These are phyloP conservation scores for Misgurnus anguillicaudatus DNA, from an alignment of 2,113 vertebrate genomes.

Conservation along the genomic window DNA sequence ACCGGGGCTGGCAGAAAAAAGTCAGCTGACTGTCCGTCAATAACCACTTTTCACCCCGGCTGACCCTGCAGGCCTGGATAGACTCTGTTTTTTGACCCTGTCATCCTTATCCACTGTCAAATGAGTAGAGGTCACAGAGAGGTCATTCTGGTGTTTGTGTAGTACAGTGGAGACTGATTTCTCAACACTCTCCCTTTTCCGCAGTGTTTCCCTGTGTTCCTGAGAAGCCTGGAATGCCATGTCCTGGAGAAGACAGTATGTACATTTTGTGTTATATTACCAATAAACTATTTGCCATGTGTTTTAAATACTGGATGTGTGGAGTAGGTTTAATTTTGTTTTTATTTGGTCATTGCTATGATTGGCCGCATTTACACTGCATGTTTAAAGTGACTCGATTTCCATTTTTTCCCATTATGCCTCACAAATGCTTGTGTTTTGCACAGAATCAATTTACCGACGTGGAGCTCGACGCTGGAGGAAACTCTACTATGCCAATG, in stretches of 20 bases:
- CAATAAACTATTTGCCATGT: not conserved
- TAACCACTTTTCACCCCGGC: slow-evolving; percentile 4
- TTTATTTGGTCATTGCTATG: not conserved
- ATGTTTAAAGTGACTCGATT: too few species aligned
- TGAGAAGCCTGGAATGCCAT: slow-evolving; percentile 96
- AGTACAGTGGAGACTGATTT: not conserved
- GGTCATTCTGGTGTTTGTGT: slow-evolving; percentile 22
- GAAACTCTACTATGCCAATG: slow-evolving; percentile 97
- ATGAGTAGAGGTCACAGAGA: slow-evolving; percentile 22
- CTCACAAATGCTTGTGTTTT: not conserved
- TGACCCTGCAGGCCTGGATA: slow-evolving; percentile 11
- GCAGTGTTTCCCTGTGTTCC: slow-evolving; percentile 96
- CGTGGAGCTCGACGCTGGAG: slow-evolving; percentile 96
- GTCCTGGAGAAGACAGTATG: slow-evolving; percentile 98
- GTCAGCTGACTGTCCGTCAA: slow-evolving; percentile 8
- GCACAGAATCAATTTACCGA: slow-evolving; percentile 96
- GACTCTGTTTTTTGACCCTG: slow-evolving; percentile 28
- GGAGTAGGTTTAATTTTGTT: too few species aligned
- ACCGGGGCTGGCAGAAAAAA: slow-evolving; percentile 19
- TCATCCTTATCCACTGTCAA: slow-evolving; percentile 17
- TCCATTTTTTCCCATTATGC: not conserved
- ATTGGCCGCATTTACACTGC: too few species aligned
- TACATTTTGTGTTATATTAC: slow-evolving; percentile 29
- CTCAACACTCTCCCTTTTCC: slow-evolving; percentile 8
- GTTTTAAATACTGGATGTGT: not conserved